These are phyloP conservation scores for Dolichoris vasculosae DNA, from an alignment of 1,140 invertebrate genomes.

Conservation along the genomic window DNA sequence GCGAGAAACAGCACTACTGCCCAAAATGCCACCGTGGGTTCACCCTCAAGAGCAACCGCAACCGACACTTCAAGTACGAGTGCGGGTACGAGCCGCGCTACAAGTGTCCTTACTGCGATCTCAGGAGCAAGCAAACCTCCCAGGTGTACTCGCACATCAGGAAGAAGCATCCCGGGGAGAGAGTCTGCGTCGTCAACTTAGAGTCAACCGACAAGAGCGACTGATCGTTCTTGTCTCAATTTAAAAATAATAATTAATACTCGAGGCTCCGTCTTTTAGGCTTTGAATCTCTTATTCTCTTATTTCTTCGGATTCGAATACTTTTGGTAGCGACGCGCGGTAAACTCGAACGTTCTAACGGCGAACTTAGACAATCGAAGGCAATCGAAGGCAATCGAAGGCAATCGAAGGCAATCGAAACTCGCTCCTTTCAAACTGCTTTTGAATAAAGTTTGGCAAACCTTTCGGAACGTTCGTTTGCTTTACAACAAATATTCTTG, in stretches of 20 bases:
- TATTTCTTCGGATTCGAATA: too few species aligned
- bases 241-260: too few species aligned
- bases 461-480: too few species aligned
- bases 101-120: slow-evolving; percentile 73
- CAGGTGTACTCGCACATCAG: slow-evolving; percentile 84
- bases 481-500: too few species aligned
- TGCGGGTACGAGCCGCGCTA: slow-evolving; percentile 77
- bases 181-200: slow-evolving; percentile 61
- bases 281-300: neutral
- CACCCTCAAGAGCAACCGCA: slow-evolving; percentile 50
- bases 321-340: too few species aligned
- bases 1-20: slow-evolving; percentile 46
- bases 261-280: too few species aligned
- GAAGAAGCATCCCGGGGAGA: slow-evolving; percentile 65
- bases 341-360: too few species aligned
- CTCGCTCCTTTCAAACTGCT: too few species aligned
- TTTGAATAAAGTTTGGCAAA: too few species aligned
- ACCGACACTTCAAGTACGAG: slow-evolving; percentile 76
- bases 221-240: neutral
- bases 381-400: too few species aligned
- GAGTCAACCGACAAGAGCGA: slow-evolving; percentile 3
- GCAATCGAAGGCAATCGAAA: too few species aligned
- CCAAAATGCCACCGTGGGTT: slow-evolving; percentile 74
- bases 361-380: too few species aligned
- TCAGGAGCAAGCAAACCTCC: slow-evolving; percentile 78